Evolutionary conservation across 2,113 vertebrate genomes (phyloP).

Genomic region (Dromiciops gliroides): DNA sequence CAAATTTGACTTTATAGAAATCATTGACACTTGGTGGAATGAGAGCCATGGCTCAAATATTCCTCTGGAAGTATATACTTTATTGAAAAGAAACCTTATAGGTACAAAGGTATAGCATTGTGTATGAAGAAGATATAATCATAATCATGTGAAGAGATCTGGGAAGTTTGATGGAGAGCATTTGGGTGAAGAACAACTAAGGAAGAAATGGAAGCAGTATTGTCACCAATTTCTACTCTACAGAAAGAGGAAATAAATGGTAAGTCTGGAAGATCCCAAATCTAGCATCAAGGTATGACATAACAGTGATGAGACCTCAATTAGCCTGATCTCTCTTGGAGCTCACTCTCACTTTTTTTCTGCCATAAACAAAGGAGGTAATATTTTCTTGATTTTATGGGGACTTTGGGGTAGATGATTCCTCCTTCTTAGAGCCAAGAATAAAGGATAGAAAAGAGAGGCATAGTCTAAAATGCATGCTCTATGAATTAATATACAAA

Average conservation of each 20-base stretch:
- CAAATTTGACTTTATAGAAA: background rate
- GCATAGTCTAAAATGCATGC: background rate
- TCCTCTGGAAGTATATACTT: background rate
- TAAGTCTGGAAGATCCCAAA: background rate
- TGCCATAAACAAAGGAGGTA: background rate
- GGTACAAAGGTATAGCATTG: background rate
- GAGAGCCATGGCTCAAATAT: background rate
- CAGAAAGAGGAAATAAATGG: background rate
- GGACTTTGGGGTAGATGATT: background rate
- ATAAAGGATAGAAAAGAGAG: background rate
- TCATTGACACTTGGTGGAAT: background rate
- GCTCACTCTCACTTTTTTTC: background rate
- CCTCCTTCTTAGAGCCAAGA: background rate
- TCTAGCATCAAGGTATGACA: background rate
- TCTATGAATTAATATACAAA: background rate
- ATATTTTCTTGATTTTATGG: background rate
- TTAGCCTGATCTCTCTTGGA: background rate
- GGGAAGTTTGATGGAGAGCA: background rate
- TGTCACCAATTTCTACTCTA: background rate
- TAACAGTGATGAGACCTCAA: background rate
- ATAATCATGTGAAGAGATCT: background rate
- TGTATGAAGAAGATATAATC: background rate
- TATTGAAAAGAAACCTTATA: background rate
- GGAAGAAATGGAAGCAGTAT: background rate
- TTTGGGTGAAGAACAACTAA: background rate